Evolutionary conservation across 2,797 vertebrate genomes (phyloP).

Genomic region (Emys orbicularis): DNA sequence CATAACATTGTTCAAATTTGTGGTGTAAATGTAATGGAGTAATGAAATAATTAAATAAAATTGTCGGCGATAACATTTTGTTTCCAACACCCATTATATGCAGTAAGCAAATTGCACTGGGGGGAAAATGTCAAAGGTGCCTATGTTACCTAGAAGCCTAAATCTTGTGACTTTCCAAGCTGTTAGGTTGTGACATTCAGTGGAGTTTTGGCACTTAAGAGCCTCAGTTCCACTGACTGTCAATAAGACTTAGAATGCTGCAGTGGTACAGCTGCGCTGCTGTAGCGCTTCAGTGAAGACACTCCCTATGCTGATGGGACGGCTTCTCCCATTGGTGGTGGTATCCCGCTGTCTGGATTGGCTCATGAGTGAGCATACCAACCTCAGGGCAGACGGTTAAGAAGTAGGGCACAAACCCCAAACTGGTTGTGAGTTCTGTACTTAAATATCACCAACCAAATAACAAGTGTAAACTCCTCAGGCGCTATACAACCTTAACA

Average conservation of each 20-base stretch:
- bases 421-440: background rate
- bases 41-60: conserved; percentile 54
- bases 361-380: background rate
- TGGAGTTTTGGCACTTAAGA: background rate
- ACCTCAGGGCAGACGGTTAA: background rate
- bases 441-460: too few species aligned
- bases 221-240: accelerated
- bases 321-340: too few species aligned
- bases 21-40: conserved; percentile 43
- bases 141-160: background rate
- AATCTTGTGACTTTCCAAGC: background rate
- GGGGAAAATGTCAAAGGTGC: background rate
- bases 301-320: too few species aligned
- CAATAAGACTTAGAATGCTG: background rate
- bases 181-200: background rate
- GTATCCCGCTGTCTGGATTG: background rate
- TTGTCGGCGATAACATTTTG: conserved; percentile 8
- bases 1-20: conserved; percentile 51
- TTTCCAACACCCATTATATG: background rate
- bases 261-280: background rate
- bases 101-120: background rate
- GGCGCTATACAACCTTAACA: too few species aligned
- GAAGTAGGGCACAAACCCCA: background rate
- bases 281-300: too few species aligned
- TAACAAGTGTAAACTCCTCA: too few species aligned